Percentiles rank a stretch among this genome's conserved stretches.
Conservation (phyloP, 2,797 vertebrate genomes). For the Spinibarbus caldwelli region DNA sequence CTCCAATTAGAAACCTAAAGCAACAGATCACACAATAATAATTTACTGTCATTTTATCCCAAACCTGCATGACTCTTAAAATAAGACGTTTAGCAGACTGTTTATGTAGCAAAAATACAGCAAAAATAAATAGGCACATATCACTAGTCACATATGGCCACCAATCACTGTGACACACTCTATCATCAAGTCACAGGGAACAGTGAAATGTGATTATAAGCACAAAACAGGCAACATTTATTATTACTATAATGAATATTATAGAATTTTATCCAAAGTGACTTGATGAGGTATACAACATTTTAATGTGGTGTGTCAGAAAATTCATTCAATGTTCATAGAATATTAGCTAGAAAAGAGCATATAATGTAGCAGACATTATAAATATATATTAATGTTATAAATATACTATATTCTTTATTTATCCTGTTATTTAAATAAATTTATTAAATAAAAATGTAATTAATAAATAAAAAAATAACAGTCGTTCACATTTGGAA, state of each 20-base stretch:
- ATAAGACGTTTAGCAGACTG: neutral
- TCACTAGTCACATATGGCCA: too few species aligned
- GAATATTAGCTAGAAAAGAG: neutral
- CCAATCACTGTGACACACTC: too few species aligned
- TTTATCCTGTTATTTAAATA: neutral
- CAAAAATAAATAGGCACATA: too few species aligned
- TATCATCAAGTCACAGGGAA: too few species aligned
- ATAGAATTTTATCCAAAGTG: neutral
- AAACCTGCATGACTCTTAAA: neutral
- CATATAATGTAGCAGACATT: neutral
- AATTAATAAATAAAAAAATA: too few species aligned
- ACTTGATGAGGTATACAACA: neutral
- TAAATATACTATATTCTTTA: too few species aligned
- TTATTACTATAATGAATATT: neutral
- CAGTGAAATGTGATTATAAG: too few species aligned
- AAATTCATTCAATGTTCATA: neutral
- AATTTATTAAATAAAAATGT: too few species aligned
- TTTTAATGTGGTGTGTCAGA: neutral
- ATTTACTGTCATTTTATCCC: neutral
- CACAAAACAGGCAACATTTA: neutral
- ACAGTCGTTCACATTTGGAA: neutral
- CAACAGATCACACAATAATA: neutral
- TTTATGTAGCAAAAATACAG: neutral
- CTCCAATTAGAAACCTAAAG: neutral
- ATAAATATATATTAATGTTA: neutral